Evolutionary conservation across 2,113 vertebrate genomes (phyloP).

Genomic region (Polypterus bichir): DNA sequence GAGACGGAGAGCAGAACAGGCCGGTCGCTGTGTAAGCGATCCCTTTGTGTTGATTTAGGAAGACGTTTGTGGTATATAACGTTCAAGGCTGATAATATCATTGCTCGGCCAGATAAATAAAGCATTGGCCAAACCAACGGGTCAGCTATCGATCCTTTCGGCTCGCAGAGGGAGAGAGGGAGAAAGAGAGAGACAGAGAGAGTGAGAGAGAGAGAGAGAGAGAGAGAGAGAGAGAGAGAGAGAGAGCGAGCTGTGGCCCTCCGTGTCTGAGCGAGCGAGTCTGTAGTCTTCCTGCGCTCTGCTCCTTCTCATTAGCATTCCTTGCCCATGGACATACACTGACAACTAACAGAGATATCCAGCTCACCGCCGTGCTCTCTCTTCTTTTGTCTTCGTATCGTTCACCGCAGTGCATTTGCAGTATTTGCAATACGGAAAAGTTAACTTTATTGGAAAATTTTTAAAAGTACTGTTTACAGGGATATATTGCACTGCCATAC

Average conservation of each 20-base stretch:
- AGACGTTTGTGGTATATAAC: slow-evolving; percentile 73
- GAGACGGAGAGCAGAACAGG: slow-evolving; percentile 36
- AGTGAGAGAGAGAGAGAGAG: slow-evolving; percentile 2
- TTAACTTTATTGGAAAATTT: slow-evolving; percentile 18
- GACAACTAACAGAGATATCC: slow-evolving; percentile 93
- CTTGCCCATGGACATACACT: slow-evolving; percentile 68
- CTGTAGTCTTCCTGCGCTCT: slow-evolving; percentile 24
- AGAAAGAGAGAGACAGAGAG: slow-evolving; percentile 25
- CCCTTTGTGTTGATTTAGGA: slow-evolving; percentile 82
- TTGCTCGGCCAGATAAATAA: slow-evolving; percentile 67
- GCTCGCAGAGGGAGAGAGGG: slow-evolving; percentile 34
- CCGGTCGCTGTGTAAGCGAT: slow-evolving; percentile 57
- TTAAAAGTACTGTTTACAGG: no score
- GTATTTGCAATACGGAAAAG: slow-evolving; percentile 35
- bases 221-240: slow-evolving; percentile 23
- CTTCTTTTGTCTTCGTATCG: slow-evolving; percentile 62
- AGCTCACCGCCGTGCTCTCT: slow-evolving; percentile 62
- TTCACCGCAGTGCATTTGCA: slow-evolving; percentile 55
- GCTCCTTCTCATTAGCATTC: slow-evolving; percentile 74
- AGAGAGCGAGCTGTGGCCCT: slow-evolving; percentile 20
- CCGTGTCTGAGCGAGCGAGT: slow-evolving; percentile 7
- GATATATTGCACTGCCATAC: no score
- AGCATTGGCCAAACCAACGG: slow-evolving; percentile 59
- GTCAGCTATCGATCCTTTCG: slow-evolving; percentile 64
- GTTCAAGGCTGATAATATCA: slow-evolving; percentile 76